These are phyloP conservation scores for Notiomystis cincta DNA, from an alignment of 2,113 vertebrate genomes.

Conservation along the genomic window DNA sequence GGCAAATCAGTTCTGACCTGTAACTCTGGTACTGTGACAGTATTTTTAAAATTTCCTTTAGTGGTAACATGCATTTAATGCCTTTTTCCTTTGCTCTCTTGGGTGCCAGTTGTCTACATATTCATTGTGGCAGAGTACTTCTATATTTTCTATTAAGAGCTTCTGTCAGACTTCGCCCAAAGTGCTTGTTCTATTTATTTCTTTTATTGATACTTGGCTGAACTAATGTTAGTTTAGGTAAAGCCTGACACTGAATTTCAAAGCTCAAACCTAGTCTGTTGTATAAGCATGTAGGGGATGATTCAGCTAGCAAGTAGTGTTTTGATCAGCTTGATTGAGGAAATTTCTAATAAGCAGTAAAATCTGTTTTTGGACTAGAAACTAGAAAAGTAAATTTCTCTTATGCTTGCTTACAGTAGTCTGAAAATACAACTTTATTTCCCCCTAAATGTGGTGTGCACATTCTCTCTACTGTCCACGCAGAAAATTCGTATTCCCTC, in stretches of 20 bases:
- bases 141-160: rapidly evolving
- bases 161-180: background rate
- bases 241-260: background rate
- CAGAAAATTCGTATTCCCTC: background rate
- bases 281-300: background rate
- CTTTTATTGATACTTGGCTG: background rate
- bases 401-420: background rate
- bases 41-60: background rate
- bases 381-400: background rate
- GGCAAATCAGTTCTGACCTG: background rate
- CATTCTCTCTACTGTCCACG: background rate
- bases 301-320: background rate
- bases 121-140: background rate
- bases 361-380: background rate
- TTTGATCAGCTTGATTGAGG: background rate
- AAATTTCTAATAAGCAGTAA: background rate
- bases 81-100: background rate
- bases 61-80: background rate
- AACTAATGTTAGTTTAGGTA: background rate
- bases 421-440: background rate
- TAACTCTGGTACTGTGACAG: background rate
- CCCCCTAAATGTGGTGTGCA: background rate
- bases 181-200: background rate
- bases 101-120: background rate
- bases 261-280: background rate